Evolutionary conservation across 1,140 invertebrate genomes (phyloP).

Genomic region (Mactra quadrangularis): DNA sequence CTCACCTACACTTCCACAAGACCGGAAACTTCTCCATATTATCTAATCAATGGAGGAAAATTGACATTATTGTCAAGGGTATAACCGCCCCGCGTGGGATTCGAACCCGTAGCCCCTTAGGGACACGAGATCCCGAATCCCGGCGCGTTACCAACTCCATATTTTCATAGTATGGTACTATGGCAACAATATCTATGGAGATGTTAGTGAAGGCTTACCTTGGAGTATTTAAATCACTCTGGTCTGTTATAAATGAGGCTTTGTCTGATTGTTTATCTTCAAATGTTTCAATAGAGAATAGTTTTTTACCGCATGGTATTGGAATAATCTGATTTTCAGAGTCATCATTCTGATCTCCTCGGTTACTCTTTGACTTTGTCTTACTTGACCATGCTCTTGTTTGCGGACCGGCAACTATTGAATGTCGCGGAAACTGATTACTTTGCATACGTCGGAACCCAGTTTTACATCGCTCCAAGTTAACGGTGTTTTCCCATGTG

Average conservation of each 20-base stretch:
- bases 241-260: not conserved
- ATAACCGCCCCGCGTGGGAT: no score
- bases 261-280: constrained; percentile 11
- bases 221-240: not conserved
- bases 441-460: not conserved
- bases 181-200: no score
- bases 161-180: no score
- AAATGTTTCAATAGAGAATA: constrained; percentile 1
- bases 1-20: no score
- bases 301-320: not conserved
- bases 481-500: constrained; percentile 30
- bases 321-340: no score
- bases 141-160: no score
- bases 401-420: not conserved
- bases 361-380: not conserved
- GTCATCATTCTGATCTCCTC: constrained; percentile 1
- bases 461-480: not conserved
- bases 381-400: not conserved
- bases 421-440: constrained; percentile 26
- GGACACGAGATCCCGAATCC: no score
- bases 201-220: no score
- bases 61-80: no score
- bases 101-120: no score
- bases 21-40: no score
- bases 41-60: no score